Percentiles rank a stretch among this genome's conserved stretches.
These are phyloP conservation scores for Polymixis flavicincta DNA, from an alignment of 2,888 invertebrate genomes.

Conservation along the genomic window DNA sequence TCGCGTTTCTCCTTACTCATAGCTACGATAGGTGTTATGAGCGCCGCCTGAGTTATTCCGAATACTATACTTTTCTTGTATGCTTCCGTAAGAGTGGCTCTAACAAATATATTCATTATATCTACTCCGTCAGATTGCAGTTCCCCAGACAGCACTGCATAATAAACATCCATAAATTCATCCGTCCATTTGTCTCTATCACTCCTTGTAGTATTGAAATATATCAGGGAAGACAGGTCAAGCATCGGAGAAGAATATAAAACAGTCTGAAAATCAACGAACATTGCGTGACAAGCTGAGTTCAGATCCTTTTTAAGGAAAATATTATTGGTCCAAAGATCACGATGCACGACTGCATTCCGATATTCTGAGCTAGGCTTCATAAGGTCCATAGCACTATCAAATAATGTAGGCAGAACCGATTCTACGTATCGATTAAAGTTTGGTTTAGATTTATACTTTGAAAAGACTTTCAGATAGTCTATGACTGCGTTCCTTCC, in stretches of 20 bases:
- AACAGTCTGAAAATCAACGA: slow-evolving; percentile 93
- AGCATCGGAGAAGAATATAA: slow-evolving; percentile 92
- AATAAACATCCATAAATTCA: slow-evolving; percentile 90
- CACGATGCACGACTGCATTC: slow-evolving; percentile 91
- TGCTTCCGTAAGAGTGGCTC: slow-evolving; percentile 68
- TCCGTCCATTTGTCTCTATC: slow-evolving; percentile 84
- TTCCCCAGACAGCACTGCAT: slow-evolving; percentile 83
- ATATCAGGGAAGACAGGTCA: slow-evolving; percentile 90
- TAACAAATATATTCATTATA: slow-evolving; percentile 71
- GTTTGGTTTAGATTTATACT: slow-evolving; percentile 72
- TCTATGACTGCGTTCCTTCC: slow-evolving; percentile 83
- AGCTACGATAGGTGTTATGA: slow-evolving; percentile 80
- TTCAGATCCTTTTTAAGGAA: slow-evolving; percentile 83
- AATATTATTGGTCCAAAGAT: slow-evolving; percentile 92
- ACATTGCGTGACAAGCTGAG: slow-evolving; percentile 83
- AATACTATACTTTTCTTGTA: slow-evolving; percentile 80
- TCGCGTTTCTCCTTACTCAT: slow-evolving; percentile 75
- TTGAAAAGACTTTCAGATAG: slow-evolving; percentile 80
- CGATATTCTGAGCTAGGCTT: slow-evolving; percentile 82
- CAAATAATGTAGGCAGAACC: slow-evolving; percentile 73
- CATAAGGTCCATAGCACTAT: slow-evolving; percentile 76
- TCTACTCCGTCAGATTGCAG: slow-evolving; percentile 77
- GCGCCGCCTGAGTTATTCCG: slow-evolving; percentile 81
- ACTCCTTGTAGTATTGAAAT: slow-evolving; percentile 87
- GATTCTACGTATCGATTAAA: slow-evolving; percentile 72